Percentiles rank a stretch among this genome's conserved stretches.
Conservation (phyloP, 1,140 invertebrate species). For the Colletes gigas region DNA sequence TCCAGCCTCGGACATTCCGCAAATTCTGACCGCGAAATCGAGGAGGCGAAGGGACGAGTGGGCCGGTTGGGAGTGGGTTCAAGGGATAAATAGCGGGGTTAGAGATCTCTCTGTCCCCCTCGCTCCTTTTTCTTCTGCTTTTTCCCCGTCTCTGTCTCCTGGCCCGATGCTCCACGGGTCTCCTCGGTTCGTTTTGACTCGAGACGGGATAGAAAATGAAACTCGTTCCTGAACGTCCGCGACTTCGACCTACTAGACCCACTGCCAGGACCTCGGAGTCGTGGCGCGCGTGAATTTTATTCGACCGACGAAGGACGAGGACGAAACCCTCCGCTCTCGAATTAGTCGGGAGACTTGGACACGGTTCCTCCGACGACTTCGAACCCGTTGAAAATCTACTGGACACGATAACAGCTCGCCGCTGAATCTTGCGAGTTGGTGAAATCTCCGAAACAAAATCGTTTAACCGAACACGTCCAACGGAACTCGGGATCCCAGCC, state of each 20-base stretch:
- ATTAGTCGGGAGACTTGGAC: not conserved
- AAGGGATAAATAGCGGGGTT: conserved; percentile 69
- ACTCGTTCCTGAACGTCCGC: conserved; percentile 48
- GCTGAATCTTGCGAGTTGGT: no score
- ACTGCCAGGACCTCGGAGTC: not conserved
- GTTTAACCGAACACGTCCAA: not conserved
- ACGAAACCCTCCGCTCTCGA: not conserved
- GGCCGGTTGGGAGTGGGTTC: conserved; percentile 37
- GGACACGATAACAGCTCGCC: no score
- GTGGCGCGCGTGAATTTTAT: conserved; percentile 9
- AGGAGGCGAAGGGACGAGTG: conserved; percentile 56
- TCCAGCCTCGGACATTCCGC: conserved; percentile 78
- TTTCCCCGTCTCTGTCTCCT: not conserved
- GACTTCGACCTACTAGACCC: conserved; percentile 53
- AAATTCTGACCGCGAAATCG: conserved; percentile 78
- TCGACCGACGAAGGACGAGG: not conserved
- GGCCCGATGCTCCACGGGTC: not conserved
- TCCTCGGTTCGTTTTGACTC: conserved; percentile 37
- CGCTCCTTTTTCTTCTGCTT: conserved; percentile 24
- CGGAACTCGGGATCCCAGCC: not conserved
- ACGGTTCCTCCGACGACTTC: not conserved
- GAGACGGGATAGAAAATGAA: conserved; percentile 59
- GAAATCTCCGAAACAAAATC: not conserved
- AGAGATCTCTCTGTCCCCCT: conserved; percentile 35
- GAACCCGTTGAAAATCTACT: no score